A percentile compares a stretch with the other conserved stretches of the same genome.
These are phyloP conservation scores for Drosophila ochracea DNA, from an alignment of 2,888 invertebrate genomes.

Conservation along the genomic window DNA sequence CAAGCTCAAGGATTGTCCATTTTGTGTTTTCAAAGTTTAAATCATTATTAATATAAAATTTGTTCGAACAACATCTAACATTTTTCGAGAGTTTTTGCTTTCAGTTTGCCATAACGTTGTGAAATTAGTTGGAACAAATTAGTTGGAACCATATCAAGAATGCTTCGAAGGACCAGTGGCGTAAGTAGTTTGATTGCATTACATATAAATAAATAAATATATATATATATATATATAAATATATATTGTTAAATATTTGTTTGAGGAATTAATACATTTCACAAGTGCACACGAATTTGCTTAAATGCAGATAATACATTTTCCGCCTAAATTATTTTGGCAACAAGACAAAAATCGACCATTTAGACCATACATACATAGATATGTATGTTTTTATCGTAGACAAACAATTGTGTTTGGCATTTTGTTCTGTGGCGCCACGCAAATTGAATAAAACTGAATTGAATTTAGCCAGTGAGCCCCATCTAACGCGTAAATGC, in stretches of 20 bases:
- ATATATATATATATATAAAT: background rate
- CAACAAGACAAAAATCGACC: constrained; percentile 61
- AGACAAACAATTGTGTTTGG: background rate
- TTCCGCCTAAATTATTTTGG: constrained; percentile 49
- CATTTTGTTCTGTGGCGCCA: background rate
- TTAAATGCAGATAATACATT: constrained; percentile 30
- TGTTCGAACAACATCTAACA: background rate
- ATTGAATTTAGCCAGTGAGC: background rate
- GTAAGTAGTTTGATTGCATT: constrained; percentile 1
- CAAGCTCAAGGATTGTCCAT: background rate
- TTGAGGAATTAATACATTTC: constrained; percentile 25
- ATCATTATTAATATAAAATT: background rate
- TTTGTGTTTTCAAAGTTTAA: background rate
- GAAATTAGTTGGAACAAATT: background rate
- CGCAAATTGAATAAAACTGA: background rate
- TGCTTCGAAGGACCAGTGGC: background rate
- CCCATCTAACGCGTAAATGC: background rate
- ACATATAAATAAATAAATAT: background rate
- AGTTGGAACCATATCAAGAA: background rate
- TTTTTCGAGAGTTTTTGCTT: background rate
- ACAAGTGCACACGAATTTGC: constrained; percentile 38
- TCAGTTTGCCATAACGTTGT: background rate
- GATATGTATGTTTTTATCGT: background rate
- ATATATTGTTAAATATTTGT: background rate
- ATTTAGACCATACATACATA: background rate